Conservation (phyloP, 1,140 invertebrate species). For the Adelges cooleyi region DNA sequence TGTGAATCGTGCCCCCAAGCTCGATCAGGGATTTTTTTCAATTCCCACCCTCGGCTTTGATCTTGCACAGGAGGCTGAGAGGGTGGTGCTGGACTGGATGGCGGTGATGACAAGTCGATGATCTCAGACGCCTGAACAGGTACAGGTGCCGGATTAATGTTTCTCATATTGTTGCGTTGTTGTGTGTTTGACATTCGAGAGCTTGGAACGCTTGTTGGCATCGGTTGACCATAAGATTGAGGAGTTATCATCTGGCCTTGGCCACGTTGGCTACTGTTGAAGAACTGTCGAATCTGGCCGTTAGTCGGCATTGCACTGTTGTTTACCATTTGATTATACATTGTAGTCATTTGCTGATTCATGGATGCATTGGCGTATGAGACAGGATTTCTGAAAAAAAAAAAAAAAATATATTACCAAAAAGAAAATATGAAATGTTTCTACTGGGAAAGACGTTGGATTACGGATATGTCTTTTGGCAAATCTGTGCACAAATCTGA, state of each 20-base stretch:
- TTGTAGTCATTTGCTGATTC: background rate
- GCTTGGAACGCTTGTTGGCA: background rate
- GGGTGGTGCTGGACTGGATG: background rate
- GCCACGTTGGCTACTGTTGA: background rate
- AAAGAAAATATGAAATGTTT: no score
- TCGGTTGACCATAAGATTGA: background rate
- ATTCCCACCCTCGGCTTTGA: background rate
- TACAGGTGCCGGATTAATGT: no score
- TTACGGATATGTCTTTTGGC: no score
- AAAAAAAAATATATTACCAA: background rate
- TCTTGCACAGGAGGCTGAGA: background rate
- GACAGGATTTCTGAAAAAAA: background rate
- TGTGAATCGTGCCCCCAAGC: background rate
- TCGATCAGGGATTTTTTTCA: conserved; percentile 1
- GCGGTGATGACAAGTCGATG: conserved; percentile 13
- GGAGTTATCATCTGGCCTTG: background rate
- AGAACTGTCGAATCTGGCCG: background rate
- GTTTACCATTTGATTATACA: background rate
- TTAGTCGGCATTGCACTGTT: background rate
- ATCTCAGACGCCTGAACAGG: background rate
- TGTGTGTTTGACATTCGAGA: background rate
- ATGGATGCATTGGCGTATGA: background rate
- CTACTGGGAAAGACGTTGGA: no score
- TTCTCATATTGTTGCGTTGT: conserved; percentile 3
- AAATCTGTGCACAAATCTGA: background rate